Percentiles rank a stretch among this genome's conserved stretches.
Conservation (phyloP, 1,140 invertebrate species). For the Eumaeus atala region DNA sequence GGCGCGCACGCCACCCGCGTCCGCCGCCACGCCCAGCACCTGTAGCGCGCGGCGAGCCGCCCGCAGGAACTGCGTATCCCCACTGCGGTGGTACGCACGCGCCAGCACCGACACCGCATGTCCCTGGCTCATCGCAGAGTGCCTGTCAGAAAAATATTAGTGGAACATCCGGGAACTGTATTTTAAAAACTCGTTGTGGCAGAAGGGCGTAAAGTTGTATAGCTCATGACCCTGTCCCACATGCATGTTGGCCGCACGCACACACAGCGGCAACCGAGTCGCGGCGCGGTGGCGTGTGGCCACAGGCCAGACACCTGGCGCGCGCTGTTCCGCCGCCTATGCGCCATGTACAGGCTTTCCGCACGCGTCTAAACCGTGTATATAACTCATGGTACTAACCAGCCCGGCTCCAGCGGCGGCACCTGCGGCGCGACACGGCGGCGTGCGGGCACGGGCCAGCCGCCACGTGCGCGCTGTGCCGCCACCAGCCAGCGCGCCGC, state of each 20-base stretch:
- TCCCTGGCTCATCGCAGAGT: constrained; percentile 98
- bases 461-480: constrained; percentile 88
- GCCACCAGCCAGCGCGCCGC: constrained; percentile 94
- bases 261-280: too few species aligned
- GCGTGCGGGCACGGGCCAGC: constrained; percentile 91
- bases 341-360: too few species aligned
- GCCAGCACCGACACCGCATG: constrained; percentile 95
- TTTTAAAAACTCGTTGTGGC: too few species aligned
- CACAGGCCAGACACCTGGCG: neutral
- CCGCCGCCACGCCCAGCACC: constrained; percentile 84
- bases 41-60: constrained; percentile 87
- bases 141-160: constrained; percentile 70
- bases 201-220: too few species aligned
- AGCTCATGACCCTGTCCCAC: too few species aligned
- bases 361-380: too few species aligned
- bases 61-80: constrained; percentile 84
- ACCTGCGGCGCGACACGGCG: constrained; percentile 85
- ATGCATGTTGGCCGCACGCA: neutral
- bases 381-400: constrained; percentile 70
- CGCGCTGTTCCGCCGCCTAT: too few species aligned
- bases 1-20: constrained; percentile 88
- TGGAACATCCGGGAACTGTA: too few species aligned
- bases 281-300: too few species aligned
- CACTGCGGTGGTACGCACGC: constrained; percentile 89
- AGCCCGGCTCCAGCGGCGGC: constrained; percentile 87